These are phyloP conservation scores for Elachura formosa DNA, from an alignment of 2,113 vertebrate genomes.

Conservation along the genomic window DNA sequence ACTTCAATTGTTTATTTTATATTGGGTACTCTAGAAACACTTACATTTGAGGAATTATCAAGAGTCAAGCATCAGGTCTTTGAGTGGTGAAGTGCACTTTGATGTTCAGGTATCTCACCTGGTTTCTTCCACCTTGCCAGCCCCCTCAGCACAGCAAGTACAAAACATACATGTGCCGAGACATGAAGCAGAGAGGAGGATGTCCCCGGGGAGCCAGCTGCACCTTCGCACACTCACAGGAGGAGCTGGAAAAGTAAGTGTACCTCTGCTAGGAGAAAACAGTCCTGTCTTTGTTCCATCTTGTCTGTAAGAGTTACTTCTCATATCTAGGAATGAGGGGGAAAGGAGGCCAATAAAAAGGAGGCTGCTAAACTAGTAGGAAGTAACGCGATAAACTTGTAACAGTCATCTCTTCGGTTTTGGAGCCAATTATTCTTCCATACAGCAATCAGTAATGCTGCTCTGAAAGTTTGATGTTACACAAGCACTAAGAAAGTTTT, in stretches of 20 bases:
- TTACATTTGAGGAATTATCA: neutral
- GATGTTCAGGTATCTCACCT: neutral
- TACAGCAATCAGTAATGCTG: neutral
- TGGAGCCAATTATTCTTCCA: neutral
- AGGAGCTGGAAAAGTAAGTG: constrained; percentile 97
- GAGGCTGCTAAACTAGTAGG: neutral
- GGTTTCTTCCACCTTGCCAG: constrained; percentile 62
- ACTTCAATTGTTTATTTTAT: neutral
- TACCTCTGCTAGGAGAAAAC: neutral
- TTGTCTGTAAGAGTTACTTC: neutral
- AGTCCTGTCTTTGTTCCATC: neutral
- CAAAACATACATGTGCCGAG: constrained; percentile 98
- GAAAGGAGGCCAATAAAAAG: no score
- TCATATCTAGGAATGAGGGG: neutral
- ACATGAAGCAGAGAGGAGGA: constrained; percentile 98
- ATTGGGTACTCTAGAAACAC: neutral
- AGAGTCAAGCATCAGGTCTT: neutral
- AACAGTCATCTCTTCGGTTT: neutral
- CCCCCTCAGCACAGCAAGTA: constrained; percentile 98
- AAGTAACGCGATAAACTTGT: neutral
- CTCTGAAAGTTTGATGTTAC: neutral
- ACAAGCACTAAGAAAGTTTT: neutral
- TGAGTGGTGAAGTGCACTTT: neutral
- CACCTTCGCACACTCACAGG: constrained; percentile 96
- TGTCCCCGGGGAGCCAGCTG: constrained; percentile 97